Evolutionary conservation across 2,888 invertebrate species (phyloP), one percentile per base, ranked within the genome.

Genomic region (Drosophila tanythrix): DNA sequence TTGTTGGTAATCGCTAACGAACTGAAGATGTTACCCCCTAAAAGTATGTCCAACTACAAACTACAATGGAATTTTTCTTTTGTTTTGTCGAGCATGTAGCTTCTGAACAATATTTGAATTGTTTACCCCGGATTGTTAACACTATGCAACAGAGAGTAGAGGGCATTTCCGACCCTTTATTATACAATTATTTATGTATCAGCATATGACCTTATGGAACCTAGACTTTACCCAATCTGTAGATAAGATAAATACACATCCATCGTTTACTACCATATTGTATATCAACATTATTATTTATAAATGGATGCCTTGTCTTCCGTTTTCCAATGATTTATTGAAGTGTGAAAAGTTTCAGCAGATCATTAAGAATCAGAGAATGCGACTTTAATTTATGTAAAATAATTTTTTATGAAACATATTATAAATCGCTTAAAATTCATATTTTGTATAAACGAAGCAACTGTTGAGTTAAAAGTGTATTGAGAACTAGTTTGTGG

Each of bases 1-100:
- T 60, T 72, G 64, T 61, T 69, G 65, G 68, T 80, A 69, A 79
- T 86, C 84, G 79, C 58, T 75, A 79, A 79, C 75, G 82, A 79
- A 68, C 65, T 56, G 73, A 81, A 73, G 79, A 81, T 78, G 82
- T 10, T 25, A 33, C n/a, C 8, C 13, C 18, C 29, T 10, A 27
- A 21, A 40, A 43, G n/a, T 3, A 29, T 11, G 36, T 27, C 60
- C 62, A 15, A n/a, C 18, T 66, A 29, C 60, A 48, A 10, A 56
- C 59, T 56, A 77, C 73, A 64, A 58, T 66, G 40, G 46, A 25
- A 29, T 46, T 29, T 48, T 59, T 38, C 46, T 27, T 29, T 66
- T 63, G 40, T 66, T 50, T 38, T 50, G 6, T 29, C 10, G 11
- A 60, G 57, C 21, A 40, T 61, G 61, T 33, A 10, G 70, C 76